phyloP scores from a whole-genome alignment of 2,888 invertebrate genomes.

The Acronicta leporina region DNA sequence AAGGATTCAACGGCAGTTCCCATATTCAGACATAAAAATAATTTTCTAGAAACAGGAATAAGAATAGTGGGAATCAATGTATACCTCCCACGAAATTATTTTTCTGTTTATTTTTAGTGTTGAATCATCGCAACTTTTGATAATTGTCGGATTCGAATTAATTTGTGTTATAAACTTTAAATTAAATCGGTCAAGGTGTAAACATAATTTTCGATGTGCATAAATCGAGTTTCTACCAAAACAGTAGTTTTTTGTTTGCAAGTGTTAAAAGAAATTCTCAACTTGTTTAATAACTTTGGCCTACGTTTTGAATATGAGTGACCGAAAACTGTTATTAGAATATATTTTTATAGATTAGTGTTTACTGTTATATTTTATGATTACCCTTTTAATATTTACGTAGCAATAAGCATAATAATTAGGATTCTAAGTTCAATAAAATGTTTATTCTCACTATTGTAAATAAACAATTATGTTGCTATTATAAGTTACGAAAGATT shows the following conservation, averaged over 20 bases:
- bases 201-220: constrained; percentile 8
- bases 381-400: background rate
- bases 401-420: background rate
- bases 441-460: background rate
- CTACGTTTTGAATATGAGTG: too few relatives aligned
- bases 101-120: background rate
- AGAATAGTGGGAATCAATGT: too few relatives aligned
- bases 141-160: constrained; percentile 8
- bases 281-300: background rate
- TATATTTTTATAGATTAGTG: background rate
- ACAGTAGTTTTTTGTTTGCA: constrained; percentile 21
- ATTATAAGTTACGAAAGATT: constrained; percentile 8
- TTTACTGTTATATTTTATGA: background rate
- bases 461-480: constrained; percentile 7
- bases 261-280: too few relatives aligned
- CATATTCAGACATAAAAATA: too few relatives aligned
- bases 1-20: too few relatives aligned
- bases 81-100: background rate
- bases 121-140: background rate
- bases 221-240: constrained; percentile 27
- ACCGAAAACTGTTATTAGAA: too few relatives aligned
- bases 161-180: constrained; percentile 3
- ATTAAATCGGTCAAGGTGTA: constrained; percentile 36
- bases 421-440: background rate
- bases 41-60: too few relatives aligned